Evolutionary conservation across 2,888 invertebrate species (phyloP).

Genomic region (Melipona beecheii): DNA sequence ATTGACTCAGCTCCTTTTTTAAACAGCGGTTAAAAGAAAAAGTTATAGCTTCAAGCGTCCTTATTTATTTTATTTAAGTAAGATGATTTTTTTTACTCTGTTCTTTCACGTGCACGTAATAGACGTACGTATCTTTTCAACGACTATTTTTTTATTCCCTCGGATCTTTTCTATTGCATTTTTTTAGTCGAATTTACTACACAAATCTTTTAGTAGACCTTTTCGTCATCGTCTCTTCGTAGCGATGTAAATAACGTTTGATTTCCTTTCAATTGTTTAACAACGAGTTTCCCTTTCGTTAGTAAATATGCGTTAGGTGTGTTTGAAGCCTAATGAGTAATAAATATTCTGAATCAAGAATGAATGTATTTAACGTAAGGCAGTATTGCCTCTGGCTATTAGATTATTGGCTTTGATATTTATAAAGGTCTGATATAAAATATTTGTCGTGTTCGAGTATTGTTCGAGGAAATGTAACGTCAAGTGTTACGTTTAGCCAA

Average conservation of each 20-base stretch:
- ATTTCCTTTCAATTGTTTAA: constrained; percentile 33
- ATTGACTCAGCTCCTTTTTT: constrained; percentile 62
- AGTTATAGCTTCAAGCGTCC: constrained; percentile 62
- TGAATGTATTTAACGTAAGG: constrained; percentile 70
- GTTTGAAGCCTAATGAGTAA: constrained; percentile 50
- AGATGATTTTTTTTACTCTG: constrained; percentile 13
- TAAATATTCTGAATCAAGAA: constrained; percentile 69
- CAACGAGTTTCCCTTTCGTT: constrained; percentile 38
- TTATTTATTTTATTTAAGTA: constrained; percentile 51
- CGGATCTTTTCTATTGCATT: not conserved
- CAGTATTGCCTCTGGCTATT: constrained; percentile 71
- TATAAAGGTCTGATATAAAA: constrained; percentile 68
- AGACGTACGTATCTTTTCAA: not conserved
- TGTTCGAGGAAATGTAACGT: constrained; percentile 6
- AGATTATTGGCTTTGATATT: constrained; percentile 68
- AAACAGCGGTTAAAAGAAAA: constrained; percentile 52
- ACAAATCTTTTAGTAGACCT: constrained; percentile 17
- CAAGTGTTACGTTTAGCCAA: constrained; percentile 19
- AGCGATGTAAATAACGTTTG: constrained; percentile 32
- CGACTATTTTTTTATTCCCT: not conserved
- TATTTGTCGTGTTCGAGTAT: constrained; percentile 28
- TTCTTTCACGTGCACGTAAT: not conserved
- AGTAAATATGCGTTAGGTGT: constrained; percentile 51
- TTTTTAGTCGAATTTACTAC: not conserved
- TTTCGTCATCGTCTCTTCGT: constrained; percentile 11